phyloP scores from a whole-genome alignment of 1,140 invertebrate species.

The Sinonovacula constricta region DNA sequence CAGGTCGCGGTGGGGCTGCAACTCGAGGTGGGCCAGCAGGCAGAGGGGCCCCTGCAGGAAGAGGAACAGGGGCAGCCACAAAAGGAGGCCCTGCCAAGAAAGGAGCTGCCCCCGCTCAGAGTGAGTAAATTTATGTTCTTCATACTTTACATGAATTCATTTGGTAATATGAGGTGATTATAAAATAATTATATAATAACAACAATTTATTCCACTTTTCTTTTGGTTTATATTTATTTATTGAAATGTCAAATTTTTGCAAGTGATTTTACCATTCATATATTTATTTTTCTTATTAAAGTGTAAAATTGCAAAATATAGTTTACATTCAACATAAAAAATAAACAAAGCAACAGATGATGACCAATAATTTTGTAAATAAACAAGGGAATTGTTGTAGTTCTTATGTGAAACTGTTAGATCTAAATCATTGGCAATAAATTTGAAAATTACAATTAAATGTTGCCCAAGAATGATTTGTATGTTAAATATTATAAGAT shows the following conservation, averaged over 20 bases:
- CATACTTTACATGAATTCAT: neutral
- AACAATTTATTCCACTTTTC: neutral
- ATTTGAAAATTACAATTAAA: no score
- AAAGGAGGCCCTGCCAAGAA: conserved; percentile 42
- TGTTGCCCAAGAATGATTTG: no score
- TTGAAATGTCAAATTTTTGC: neutral
- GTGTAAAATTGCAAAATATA: neutral
- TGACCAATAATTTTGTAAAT: no score
- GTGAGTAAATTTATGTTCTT: neutral
- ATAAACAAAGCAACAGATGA: no score
- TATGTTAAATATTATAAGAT: no score
- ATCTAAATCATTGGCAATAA: no score
- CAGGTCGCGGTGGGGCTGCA: conserved; percentile 8
- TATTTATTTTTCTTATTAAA: neutral
- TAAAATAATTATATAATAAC: neutral
- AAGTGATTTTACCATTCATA: neutral
- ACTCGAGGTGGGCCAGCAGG: conserved; percentile 7
- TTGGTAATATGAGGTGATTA: neutral
- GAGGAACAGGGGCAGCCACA: conserved; percentile 23
- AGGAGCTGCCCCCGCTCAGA: conserved; percentile 49
- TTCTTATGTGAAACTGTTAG: no score
- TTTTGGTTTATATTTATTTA: neutral
- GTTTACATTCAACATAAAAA: no score
- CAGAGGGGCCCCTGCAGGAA: conserved; percentile 22
- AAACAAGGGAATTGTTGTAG: no score